Evolutionary conservation across 1,140 invertebrate species (phyloP).

Genomic region (Papilio polytes): DNA sequence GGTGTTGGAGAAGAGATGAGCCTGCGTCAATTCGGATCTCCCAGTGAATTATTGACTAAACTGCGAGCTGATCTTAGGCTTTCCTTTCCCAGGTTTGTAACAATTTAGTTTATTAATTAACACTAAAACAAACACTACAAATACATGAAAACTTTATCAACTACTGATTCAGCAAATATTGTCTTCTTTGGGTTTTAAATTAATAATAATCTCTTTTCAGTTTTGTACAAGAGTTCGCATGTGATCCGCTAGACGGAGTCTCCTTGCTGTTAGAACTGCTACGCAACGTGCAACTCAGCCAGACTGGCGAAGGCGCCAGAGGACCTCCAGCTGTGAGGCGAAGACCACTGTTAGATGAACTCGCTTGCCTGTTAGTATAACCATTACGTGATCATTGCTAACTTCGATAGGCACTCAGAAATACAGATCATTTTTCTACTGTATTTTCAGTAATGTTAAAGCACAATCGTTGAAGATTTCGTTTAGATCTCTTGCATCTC

Average conservation of each 20-base stretch:
- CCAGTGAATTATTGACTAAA: constrained; percentile 94
- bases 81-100: constrained; percentile 91
- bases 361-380: constrained; percentile 90
- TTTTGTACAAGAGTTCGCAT: constrained; percentile 96
- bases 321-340: constrained; percentile 85
- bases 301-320: constrained; percentile 82
- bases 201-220: background rate
- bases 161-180: no score
- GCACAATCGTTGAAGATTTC: no score
- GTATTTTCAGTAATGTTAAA: no score
- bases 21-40: constrained; percentile 92
- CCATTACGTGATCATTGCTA: background rate
- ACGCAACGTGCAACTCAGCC: constrained; percentile 92
- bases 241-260: constrained; percentile 92
- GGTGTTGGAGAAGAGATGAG: constrained; percentile 91
- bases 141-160: no score
- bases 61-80: constrained; percentile 92
- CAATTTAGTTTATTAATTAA: no score
- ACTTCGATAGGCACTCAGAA: background rate
- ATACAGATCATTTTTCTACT: no score
- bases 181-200: no score
- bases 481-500: no score
- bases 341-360: constrained; percentile 92
- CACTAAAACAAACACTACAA: no score
- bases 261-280: constrained; percentile 91